Evolutionary conservation across 35 echinoderm and acorn worm genomes (phyloP).

Genomic region (Antedon bifida): DNA sequence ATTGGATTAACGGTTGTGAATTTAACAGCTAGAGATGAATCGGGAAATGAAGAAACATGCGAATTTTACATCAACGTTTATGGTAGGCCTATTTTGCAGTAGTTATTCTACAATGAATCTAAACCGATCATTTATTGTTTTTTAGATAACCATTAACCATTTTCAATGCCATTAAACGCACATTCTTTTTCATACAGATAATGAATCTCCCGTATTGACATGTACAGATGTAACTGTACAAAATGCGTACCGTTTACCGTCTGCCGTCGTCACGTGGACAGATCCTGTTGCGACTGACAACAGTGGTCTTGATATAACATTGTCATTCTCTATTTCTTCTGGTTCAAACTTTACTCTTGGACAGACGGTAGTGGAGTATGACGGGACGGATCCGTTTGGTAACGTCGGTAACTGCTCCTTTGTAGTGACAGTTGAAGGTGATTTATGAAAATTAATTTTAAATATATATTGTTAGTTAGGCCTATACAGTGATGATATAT

Average conservation of each 20-base stretch:
- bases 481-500: no score
- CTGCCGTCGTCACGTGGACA: background rate
- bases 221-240: background rate
- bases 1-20: background rate
- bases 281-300: background rate
- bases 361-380: background rate
- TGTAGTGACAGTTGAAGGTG: conserved; percentile 7
- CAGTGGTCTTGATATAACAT: background rate
- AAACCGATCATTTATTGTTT: no score
- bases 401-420: conserved; percentile 5
- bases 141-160: no score
- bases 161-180: no score
- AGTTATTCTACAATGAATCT: no score
- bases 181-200: background rate
- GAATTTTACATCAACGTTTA: background rate
- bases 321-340: background rate
- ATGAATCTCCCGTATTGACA: background rate
- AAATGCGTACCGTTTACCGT: background rate
- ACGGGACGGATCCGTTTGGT: conserved; percentile 1
- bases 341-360: background rate
- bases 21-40: background rate
- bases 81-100: background rate
- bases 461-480: no score
- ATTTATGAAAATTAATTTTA: no score
- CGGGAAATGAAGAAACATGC: background rate